Conservation (phyloP, 2,888 invertebrate species). For the Aporophyla nigra region DNA sequence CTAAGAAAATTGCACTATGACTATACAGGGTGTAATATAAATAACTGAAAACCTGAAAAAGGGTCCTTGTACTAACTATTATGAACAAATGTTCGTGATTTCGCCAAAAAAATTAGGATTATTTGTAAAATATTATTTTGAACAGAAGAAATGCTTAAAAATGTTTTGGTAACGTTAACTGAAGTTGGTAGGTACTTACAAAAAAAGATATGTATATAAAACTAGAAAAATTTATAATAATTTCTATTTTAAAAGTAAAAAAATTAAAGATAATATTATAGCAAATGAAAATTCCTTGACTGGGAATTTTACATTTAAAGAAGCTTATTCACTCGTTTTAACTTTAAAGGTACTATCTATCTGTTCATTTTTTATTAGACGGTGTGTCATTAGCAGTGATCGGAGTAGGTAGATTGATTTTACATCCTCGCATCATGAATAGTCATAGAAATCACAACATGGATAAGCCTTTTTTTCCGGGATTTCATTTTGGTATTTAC, state of each 20-base stretch:
- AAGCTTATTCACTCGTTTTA: neutral
- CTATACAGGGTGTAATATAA: constrained; percentile 20
- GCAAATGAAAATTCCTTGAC: neutral
- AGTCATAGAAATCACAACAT: too few relatives aligned
- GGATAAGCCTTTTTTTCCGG: too few relatives aligned
- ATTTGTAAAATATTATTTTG: neutral
- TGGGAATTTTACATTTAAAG: neutral
- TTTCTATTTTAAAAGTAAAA: neutral
- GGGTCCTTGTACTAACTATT: neutral
- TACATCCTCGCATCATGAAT: too few relatives aligned
- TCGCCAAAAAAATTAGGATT: neutral
- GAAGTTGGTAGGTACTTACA: neutral
- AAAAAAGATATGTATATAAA: neutral
- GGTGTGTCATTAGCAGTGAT: too few relatives aligned
- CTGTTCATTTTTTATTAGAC: neutral
- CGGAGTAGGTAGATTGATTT: too few relatives aligned
- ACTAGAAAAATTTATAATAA: neutral
- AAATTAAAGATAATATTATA: neutral
- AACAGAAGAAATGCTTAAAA: neutral
- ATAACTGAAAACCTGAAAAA: neutral
- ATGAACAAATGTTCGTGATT: neutral
- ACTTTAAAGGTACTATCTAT: neutral
- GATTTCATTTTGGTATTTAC: too few relatives aligned
- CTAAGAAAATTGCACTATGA: constrained; percentile 24
- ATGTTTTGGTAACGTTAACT: neutral